Conservation (phyloP, 2,113 vertebrate species). For the Vimba vimba region DNA sequence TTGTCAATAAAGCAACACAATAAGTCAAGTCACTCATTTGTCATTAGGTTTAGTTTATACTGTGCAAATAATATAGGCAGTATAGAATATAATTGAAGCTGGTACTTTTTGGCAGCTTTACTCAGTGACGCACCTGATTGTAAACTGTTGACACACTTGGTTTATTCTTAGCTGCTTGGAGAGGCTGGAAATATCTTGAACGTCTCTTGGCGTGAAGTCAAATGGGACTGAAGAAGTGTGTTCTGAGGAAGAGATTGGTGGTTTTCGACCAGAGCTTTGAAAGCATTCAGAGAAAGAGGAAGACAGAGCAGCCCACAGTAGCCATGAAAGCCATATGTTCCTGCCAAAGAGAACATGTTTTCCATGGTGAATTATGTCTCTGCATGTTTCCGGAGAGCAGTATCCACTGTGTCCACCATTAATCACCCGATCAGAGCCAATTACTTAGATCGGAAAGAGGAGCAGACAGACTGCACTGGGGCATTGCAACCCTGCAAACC, state of each 20-base stretch:
- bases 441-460: slow-evolving; percentile 63
- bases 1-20: not conserved
- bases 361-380: slow-evolving; percentile 56
- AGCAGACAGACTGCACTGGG: slow-evolving; percentile 18
- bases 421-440: slow-evolving; percentile 75
- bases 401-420: slow-evolving; percentile 72
- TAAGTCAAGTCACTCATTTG: not conserved
- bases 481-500: slow-evolving; percentile 41
- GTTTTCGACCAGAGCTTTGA: slow-evolving; percentile 49
- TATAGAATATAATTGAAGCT: slow-evolving; percentile 12
- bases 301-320: slow-evolving; percentile 27
- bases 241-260: slow-evolving; percentile 26
- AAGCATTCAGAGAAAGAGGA: not conserved
- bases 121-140: slow-evolving; percentile 44
- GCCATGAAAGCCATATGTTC: slow-evolving; percentile 52
- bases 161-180: slow-evolving; percentile 68
- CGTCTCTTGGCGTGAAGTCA: slow-evolving; percentile 63
- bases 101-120: slow-evolving; percentile 55
- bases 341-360: slow-evolving; percentile 46
- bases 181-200: slow-evolving; percentile 65
- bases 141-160: slow-evolving; percentile 66
- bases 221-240: slow-evolving; percentile 58
- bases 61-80: not conserved
- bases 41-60: not conserved
- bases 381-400: slow-evolving; percentile 68